phyloP scores from a whole-genome alignment of 1,140 invertebrate genomes.

The Babylonia areolata region DNA sequence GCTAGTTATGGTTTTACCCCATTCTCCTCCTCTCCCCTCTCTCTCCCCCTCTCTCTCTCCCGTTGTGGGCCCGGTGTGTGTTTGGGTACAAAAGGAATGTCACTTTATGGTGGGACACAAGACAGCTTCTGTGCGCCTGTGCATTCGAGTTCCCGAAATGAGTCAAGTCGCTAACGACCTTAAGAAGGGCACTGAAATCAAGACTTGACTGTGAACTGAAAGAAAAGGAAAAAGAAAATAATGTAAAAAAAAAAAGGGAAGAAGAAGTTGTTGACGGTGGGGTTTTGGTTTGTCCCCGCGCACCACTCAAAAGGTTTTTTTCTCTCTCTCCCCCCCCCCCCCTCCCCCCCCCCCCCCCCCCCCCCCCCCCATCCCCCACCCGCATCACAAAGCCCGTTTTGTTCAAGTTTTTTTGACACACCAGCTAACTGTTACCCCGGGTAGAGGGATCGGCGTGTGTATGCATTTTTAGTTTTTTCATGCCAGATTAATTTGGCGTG shows the following conservation, averaged over 20 bases:
- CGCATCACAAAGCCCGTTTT: neutral
- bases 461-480: neutral
- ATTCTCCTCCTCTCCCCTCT: neutral
- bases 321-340: too few relatives aligned
- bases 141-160: too few relatives aligned
- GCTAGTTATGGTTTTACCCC: neutral
- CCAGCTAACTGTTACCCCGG: neutral
- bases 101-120: too few relatives aligned
- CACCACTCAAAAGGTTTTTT: too few relatives aligned
- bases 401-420: conserved; percentile 2
- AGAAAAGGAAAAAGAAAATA: neutral
- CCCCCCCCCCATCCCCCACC: too few relatives aligned
- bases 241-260: too few relatives aligned
- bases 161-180: neutral
- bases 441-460: neutral
- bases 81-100: too few relatives aligned
- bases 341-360: too few relatives aligned
- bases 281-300: too few relatives aligned
- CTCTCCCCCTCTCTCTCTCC: neutral
- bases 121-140: too few relatives aligned
- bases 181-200: neutral
- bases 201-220: neutral
- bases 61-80: neutral
- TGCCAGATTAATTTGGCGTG: neutral
- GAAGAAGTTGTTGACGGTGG: too few relatives aligned